Conservation (phyloP, 2,888 invertebrate species). For the Acanthosepion pharaonis region DNA sequence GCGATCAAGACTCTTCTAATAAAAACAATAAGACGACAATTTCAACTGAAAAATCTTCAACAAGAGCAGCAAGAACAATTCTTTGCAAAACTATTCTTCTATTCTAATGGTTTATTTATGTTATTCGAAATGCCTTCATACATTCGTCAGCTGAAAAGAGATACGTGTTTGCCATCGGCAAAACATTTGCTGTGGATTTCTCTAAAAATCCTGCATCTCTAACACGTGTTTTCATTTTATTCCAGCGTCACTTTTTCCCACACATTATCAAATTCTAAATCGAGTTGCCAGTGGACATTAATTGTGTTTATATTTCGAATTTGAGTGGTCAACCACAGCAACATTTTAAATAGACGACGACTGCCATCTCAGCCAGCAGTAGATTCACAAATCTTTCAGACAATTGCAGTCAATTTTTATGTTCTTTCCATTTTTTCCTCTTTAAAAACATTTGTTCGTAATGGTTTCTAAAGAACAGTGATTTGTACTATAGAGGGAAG, state of each 20-base stretch:
- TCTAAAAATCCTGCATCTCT: constrained; percentile 8
- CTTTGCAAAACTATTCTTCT: constrained; percentile 1
- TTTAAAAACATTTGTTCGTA: not conserved
- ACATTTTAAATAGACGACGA: not conserved
- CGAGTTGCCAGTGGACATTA: constrained; percentile 33
- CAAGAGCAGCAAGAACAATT: constrained; percentile 5
- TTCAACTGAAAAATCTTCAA: not conserved
- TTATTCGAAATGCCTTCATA: constrained; percentile 6
- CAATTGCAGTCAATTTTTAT: not conserved
- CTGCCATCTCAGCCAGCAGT: constrained; percentile 9
- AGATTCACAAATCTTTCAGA: not conserved
- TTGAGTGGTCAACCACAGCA: constrained; percentile 6
- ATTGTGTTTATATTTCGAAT: constrained; percentile 6
- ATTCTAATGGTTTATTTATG: constrained; percentile 20
- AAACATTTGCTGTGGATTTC: constrained; percentile 4
- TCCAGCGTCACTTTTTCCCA: not conserved
- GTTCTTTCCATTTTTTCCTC: not conserved
- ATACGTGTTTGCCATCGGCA: constrained; percentile 22
- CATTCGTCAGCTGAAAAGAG: not conserved
- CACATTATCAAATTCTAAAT: constrained; percentile 33
- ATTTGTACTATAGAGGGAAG: not conserved
- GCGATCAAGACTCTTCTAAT: constrained; percentile 1
- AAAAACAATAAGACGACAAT: constrained; percentile 18
- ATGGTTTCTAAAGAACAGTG: not conserved
- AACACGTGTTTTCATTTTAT: constrained; percentile 22